Evolutionary conservation across 2,888 invertebrate species (phyloP), one percentile per base, ranked within the genome.

Genomic region (Limenitis camilla): DNA sequence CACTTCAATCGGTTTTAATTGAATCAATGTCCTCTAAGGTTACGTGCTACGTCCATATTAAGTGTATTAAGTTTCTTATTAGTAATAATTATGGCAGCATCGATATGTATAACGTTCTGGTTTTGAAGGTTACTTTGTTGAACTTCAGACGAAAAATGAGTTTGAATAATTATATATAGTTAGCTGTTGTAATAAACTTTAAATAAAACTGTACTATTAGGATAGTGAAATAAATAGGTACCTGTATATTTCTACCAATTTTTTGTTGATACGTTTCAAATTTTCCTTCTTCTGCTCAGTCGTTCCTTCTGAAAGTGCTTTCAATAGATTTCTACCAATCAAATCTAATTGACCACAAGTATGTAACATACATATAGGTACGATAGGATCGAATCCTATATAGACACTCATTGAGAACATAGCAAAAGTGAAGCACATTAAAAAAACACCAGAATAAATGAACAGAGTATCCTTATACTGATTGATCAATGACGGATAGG

Each of bases 361-460:
- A 49, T 85, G 82, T 30, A 80, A 52, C 58, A 80, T 66, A 55
- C 80, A 76, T 62, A 81, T 79, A 0, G 80, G 79, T 1, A 76
- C 71, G n/a, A 85, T 53, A 2, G 83, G 75, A 64, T 85, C 84
- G 56, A 82, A 83, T 4, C 76, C 76, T 0, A 75, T 60, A 28
- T 72, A 79, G 59, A 78, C 67, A 0, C 69, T 52, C 0, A 62
- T 51, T 0, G 76, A 70, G 45, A 70, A 76, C 1, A 58, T 19
- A 51, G 61, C 75, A 40, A 77, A 78, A 5, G 62, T 35, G 5
- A 56, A 48, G 6, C 52, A 52, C 2, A 53, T 11, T 5, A 48
- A 5, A 11, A 55, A 56, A 4, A 56, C 38, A 0, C 46, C 6
- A 2, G 33, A 27, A 38, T 52, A 62, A 2, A 52, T 8, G 5